Base-by-base conservation (phyloP, 2,888 invertebrate genomes). In the Cataglyphis altisquamis region DNA sequence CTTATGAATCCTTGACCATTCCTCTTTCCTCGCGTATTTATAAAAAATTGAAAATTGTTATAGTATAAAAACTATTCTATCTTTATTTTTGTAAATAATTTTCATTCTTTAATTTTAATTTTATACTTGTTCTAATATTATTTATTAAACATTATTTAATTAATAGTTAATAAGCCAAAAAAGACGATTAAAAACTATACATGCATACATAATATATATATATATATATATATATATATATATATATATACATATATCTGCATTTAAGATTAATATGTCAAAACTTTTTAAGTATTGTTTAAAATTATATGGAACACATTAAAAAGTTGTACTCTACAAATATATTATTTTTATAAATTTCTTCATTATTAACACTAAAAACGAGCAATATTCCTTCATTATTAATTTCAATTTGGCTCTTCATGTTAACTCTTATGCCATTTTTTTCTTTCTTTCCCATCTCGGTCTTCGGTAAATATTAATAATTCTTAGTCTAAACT, bases 1-100 rank as follows among this genome's bases (percentile, higher is more conserved):
- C 90, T 90, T 85, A 10, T 67, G 6, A 48, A n/a, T n/a, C 45
- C 15, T 32, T 36, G 29, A 52, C 2, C 9, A 1, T 29, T 48
- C 18, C 9, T 18, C n/a, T n/a, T 45, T 68, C 29, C 5, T 8
- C 25, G 18, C 12, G 12, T 29, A 5, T 29, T 15, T 9, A 18
- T 41, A 25, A n/a, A 52, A 52, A 55, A 21, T 21, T 8, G 10
- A 57, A 21, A 57, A 10, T 57, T 21, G 12, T 9, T 12, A 0
- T 3, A 57, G 10, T 55, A n/a, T 57, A 57, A 21, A 21, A 57
- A 12, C 21, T 4, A 21, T 57, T 18, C 10, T 48, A 52, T 21
- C 15, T 48, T 3, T 3, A 3, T 8, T 18, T 57, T 62, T 15
- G 6, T 57, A 15, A 6, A 57, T 9, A 25, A 36, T 55, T 55